Evolutionary conservation across 2,888 invertebrate species (phyloP).

Genomic region (Agrochola macilenta): DNA sequence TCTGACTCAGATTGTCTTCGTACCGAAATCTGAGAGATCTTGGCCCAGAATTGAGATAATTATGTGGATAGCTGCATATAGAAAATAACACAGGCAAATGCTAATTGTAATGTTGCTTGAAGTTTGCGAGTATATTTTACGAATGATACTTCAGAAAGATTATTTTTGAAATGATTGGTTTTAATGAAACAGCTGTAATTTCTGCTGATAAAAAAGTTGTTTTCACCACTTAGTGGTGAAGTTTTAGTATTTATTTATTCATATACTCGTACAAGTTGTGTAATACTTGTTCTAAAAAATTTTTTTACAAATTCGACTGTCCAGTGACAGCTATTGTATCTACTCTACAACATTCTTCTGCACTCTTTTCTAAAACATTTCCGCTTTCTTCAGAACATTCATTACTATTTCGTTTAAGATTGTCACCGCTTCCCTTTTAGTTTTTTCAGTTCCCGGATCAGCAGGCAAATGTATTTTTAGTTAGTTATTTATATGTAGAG

Average conservation of each 20-base stretch:
- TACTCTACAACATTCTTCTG: neutral
- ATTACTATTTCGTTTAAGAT: neutral
- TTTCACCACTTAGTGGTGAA: neutral
- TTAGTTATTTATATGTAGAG: slow-evolving; percentile 55
- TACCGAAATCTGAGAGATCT: slow-evolving; percentile 38
- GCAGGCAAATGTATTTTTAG: slow-evolving; percentile 48
- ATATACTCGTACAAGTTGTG: no score
- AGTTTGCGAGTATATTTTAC: neutral
- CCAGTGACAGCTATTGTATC: neutral
- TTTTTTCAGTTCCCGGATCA: slow-evolving; percentile 43
- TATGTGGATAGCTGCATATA: slow-evolving; percentile 10
- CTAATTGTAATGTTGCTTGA: neutral
- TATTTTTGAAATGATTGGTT: no score
- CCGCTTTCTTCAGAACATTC: neutral
- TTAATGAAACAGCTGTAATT: neutral
- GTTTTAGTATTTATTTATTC: neutral
- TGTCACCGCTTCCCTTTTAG: slow-evolving; percentile 40
- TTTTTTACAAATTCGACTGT: neutral
- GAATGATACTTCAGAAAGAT: neutral
- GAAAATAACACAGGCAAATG: neutral
- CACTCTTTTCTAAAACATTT: no score
- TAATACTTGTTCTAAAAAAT: neutral
- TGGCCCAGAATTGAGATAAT: slow-evolving; percentile 44
- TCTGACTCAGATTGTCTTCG: slow-evolving; percentile 46
- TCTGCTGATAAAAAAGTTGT: no score